Evolutionary conservation across 2,797 vertebrate genomes (phyloP).

Genomic region (Coregonus sp.): DNA sequence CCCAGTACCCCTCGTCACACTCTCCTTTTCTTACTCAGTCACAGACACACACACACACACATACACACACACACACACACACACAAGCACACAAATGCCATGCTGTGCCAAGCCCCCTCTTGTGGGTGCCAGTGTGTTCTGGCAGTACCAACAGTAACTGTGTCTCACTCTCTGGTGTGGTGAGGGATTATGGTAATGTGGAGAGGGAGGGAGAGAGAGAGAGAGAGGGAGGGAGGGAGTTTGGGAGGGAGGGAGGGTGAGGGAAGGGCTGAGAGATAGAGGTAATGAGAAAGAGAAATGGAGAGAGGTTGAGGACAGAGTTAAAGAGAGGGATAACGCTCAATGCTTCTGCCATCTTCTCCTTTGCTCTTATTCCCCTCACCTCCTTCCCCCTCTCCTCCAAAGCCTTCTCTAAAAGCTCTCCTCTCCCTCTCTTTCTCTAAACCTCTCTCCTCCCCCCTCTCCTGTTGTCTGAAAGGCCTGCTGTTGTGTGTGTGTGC

Average conservation of each 20-base stretch:
- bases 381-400: neutral
- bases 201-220: constrained; percentile 49
- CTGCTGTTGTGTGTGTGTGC: constrained; percentile 10
- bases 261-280: neutral
- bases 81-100: constrained; percentile 13
- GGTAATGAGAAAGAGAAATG: neutral
- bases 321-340: neutral
- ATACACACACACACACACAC: constrained; percentile 19
- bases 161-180: constrained; percentile 56
- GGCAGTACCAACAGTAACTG: constrained; percentile 37
- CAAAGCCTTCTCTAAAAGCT: neutral
- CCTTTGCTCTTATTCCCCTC: neutral
- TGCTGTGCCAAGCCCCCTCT: constrained; percentile 35
- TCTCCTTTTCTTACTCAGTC: neutral
- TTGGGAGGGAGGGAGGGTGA: constrained; percentile 40
- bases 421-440: neutral
- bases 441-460: neutral
- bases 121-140: constrained; percentile 29
- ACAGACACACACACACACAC: constrained; percentile 24
- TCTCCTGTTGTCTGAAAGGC: neutral
- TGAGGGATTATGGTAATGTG: constrained; percentile 68
- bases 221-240: constrained; percentile 44
- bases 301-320: neutral
- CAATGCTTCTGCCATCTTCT: neutral
- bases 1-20: constrained; percentile 22